Evolutionary conservation across 2,797 vertebrate genomes (phyloP), one percentile per base, ranked within the genome.

Genomic region (Notolepis coatsorum): DNA sequence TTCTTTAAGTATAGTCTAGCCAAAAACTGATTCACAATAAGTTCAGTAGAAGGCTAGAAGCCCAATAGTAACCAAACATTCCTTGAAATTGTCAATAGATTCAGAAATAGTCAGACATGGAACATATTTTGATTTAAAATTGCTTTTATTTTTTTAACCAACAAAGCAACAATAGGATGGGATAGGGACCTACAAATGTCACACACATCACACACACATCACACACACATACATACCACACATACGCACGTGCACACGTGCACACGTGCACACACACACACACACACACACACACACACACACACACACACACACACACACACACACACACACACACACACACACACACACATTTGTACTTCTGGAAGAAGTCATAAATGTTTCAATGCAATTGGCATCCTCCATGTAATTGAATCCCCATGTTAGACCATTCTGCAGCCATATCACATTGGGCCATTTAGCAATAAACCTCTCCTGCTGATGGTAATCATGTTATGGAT

Each of bases 351-450:
- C 43, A 23, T 25, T 49, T 17, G 20, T 30, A 9, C 7, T 56
- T 24, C 28, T 74, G 58, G 49, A 49, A 71, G 47, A 73, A 73
- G 60, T 73, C 60, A 70, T 82, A 78, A 18, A 78, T 82, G n/a
- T 82, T 73, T 75, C 71, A 66, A 43, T 50, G 72, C 80, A 67
- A 61, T 84, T 75, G 84, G 70, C 35, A 52, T 57, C 61, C 79
- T 57, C 64, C 0, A 46, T 45, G 66, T 64, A 65, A 82, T 84
- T 79, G 52, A 73, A 81, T 77, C 59, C 65, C 20, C 25, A 13
- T 61, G 77, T 83, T 51, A 27, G 73, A 65, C 52, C 43, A 39
- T 75, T 82, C 71, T 80, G 65, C 62, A 71, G 66, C 47, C 6
- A 6, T 51, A 63, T 80, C 57, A 25, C 55, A 73, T 77, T 30